Base-by-base conservation (phyloP, 2,113 vertebrate species). In the Lanius ludovicianus region DNA sequence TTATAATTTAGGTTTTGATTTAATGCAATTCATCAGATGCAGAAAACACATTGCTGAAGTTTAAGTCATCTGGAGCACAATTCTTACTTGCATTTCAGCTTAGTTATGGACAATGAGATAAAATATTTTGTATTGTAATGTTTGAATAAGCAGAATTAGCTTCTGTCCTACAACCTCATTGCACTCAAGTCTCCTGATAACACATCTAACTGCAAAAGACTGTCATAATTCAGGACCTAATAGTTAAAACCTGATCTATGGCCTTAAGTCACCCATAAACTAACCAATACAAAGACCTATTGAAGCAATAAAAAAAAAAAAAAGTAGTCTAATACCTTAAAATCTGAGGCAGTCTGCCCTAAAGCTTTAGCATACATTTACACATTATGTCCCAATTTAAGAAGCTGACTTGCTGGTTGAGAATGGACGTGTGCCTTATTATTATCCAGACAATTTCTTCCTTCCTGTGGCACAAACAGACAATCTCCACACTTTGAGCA, bases 41-140 rank as follows among this genome's bases (percentile, higher is more conserved):
- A 82, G 59, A 93, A 19, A 90, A 47, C 47, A 81, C 37, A 41
- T 2, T 44, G 60, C 15, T 86, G 63, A 87, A 67, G 56, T 71
- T 77, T 28, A 89, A 87, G 60, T 89, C 91, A 93, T 78, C 83
- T 96, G 94, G 83, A 91, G 13, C 41, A 47, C 35, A 90, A 87
- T 70, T 85, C 20, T n/a, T 52, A 55, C 49, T 49, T 31, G 65
- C 60, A 89, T 78, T 91, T 63, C 67, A 78, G 73, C 47, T 89
- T 90, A 70, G 80, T 71, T 87, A 93, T 7, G 13, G 47, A 77
- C 44, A 92, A 90, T 6, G 13, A 74, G 42, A 67, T 31, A 73
- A 83, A 93, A 83, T 74, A 89, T 78, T 95, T 84, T 71, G n/a
- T 62, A 85, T 22, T 80, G 12, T 39, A 46, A 89, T 25, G 13